Evolutionary conservation across 2,797 vertebrate genomes (phyloP), one percentile per base, ranked within the genome.

Genomic region (Pogonophryne albipinna): DNA sequence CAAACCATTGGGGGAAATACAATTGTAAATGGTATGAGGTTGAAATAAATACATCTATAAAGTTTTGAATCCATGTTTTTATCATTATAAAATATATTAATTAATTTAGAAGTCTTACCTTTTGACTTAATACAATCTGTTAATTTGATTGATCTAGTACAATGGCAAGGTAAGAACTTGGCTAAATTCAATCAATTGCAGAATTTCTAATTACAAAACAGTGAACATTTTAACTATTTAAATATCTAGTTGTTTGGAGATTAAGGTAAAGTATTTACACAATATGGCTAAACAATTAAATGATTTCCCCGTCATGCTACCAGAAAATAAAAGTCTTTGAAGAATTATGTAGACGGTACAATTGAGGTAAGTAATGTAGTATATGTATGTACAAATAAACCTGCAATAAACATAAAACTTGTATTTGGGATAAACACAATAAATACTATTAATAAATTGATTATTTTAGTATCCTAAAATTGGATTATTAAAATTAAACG

Each of bases 391-490:
- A 7, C 14, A 79, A 67, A 52, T 20, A 0, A 56, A 63, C 3
- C 47, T 34, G 45, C 23, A 66, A 11, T 56, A 55, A 17, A 57
- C 27, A 27, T 27, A 27, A 27, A 27, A 27, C 27, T 27, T 27
- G 27, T 2, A 19, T 6, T 27, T n/a, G 1, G 61, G 38, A 64
- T 41, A 38, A 55, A 51, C 13, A 60, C 64, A 64, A 50, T 0
- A 60, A 60, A 53, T 50, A 27, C 4, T 27, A 5, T 27, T 27
- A 27, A 27, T 27, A 27, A 27, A 27, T 27, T 27, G 27, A 27
- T 49, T 20, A 2, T 46, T 74, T 76, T 67, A 46, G 14, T 79
- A 74, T 72, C 8, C 12, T 42, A 15, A 77, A 82, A 65, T 70
- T 84, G 1, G 4, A 80, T 52, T 31, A 66, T 73, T 3, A 17